These are phyloP conservation scores for Larimichthys crocea DNA, from an alignment of 2,113 vertebrate genomes.

Conservation along the genomic window DNA sequence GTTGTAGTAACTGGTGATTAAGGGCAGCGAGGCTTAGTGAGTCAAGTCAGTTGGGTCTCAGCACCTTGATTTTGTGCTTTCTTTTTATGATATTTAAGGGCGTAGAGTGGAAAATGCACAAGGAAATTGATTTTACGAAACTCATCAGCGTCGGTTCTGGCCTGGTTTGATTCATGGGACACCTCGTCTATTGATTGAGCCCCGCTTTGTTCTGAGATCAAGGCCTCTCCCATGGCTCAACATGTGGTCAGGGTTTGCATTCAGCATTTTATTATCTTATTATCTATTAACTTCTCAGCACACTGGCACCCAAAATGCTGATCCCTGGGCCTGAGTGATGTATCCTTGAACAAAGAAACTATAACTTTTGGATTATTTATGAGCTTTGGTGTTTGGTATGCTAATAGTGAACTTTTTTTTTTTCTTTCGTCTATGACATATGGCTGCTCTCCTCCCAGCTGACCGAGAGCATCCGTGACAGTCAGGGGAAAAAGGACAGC, in stretches of 20 bases:
- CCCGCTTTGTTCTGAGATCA: slow-evolving; percentile 65
- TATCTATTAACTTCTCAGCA: slow-evolving; percentile 47
- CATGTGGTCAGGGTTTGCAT: slow-evolving; percentile 68
- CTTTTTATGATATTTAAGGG: slow-evolving; percentile 12
- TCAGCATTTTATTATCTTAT: slow-evolving; percentile 65
- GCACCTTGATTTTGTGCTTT: slow-evolving; percentile 12
- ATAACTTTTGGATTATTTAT: slow-evolving; percentile 74
- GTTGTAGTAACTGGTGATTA: neutral
- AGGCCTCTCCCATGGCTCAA: slow-evolving; percentile 52
- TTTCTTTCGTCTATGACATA: slow-evolving; percentile 45
- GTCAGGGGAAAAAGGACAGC: slow-evolving; percentile 18
- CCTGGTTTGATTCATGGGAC: slow-evolving; percentile 49
- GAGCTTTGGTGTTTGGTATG: slow-evolving; percentile 61
- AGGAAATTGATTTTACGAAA: slow-evolving; percentile 30
- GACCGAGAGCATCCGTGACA: slow-evolving; percentile 28
- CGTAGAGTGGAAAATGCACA: slow-evolving; percentile 19
- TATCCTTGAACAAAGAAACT: slow-evolving; percentile 63
- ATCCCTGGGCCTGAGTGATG: slow-evolving; percentile 65
- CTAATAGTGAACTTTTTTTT: slow-evolving; percentile 56
- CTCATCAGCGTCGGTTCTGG: slow-evolving; percentile 19
- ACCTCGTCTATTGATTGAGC: slow-evolving; percentile 49
- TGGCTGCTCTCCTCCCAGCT: slow-evolving; percentile 46
- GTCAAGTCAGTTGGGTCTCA: neutral
- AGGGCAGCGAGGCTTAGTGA: neutral
- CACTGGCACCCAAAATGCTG: slow-evolving; percentile 72